Conservation (phyloP, 2,113 vertebrate genomes). For the Machaerirhynchus nigripectus region DNA sequence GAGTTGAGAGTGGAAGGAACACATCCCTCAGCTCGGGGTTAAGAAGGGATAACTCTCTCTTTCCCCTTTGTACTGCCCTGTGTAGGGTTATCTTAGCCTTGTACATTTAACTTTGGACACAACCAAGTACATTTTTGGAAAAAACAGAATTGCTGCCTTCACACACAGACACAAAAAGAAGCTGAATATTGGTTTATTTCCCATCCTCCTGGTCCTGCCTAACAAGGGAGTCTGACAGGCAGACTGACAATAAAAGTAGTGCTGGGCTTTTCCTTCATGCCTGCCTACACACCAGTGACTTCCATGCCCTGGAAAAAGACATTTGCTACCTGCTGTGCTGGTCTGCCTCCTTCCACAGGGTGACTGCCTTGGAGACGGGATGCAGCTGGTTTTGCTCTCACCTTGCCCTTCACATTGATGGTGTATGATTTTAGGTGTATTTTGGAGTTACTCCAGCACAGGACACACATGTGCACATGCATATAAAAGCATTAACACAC, state of each 20-base stretch:
- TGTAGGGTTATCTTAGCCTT: background rate
- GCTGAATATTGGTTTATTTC: background rate
- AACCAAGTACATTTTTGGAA: background rate
- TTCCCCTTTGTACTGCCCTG: background rate
- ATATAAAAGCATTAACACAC: too few relatives aligned
- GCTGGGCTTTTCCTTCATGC: background rate
- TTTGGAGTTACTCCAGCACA: background rate
- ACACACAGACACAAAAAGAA: background rate
- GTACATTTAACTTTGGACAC: background rate
- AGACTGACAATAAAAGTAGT: background rate
- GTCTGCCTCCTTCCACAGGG: background rate
- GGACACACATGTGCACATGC: rapidly evolving
- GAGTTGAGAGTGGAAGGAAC: background rate
- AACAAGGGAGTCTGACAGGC: background rate
- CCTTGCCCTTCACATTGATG: background rate
- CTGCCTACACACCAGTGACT: constrained; percentile 25
- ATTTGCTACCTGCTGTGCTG: constrained; percentile 27
- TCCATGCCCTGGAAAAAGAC: background rate
- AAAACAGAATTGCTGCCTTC: background rate
- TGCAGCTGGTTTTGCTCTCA: background rate
- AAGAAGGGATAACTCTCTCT: background rate
- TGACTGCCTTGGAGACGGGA: background rate
- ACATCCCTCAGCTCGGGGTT: background rate
- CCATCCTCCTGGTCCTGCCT: background rate
- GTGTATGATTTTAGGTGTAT: background rate